phyloP scores from a whole-genome alignment of 2,797 vertebrate genomes.

The Dendrocincla fuliginosa region DNA sequence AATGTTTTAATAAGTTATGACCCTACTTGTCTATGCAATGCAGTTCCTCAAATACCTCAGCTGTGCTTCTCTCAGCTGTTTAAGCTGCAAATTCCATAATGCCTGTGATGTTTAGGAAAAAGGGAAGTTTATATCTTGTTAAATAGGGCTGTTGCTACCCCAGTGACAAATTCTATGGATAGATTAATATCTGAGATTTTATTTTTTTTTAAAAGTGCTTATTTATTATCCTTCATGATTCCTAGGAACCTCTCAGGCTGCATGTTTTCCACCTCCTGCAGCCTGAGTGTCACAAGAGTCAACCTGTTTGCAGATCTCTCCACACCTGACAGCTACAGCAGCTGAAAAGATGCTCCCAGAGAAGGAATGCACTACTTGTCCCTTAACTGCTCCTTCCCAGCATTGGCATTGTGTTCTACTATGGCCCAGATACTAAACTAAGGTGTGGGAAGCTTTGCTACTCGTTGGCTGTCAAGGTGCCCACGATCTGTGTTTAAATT shows the following conservation, averaged over 20 bases:
- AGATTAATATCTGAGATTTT: background rate
- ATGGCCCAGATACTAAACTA: background rate
- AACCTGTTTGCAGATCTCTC: background rate
- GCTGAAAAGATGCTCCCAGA: background rate
- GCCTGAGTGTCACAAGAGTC: fast-evolving
- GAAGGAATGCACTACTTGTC: background rate
- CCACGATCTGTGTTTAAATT: background rate
- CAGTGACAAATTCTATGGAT: background rate
- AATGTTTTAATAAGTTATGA: conserved; percentile 54
- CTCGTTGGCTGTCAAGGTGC: background rate
- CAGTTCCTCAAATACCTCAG: conserved; percentile 42
- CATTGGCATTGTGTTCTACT: background rate
- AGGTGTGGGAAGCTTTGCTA: background rate
- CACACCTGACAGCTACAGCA: background rate
- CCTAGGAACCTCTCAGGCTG: background rate
- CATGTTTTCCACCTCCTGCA: background rate
- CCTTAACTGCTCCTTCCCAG: background rate
- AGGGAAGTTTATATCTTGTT: conserved; percentile 49
- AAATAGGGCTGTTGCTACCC: conserved; percentile 25
- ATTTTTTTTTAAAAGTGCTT: background rate
- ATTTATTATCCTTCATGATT: background rate
- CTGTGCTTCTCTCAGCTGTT: conserved; percentile 35
- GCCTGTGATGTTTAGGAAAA: conserved; percentile 30
- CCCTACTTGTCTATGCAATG: conserved; percentile 58
- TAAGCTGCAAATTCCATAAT: conserved; percentile 30